Conservation (phyloP, 1,140 invertebrate species). For the Homalodisca vitripennis region DNA sequence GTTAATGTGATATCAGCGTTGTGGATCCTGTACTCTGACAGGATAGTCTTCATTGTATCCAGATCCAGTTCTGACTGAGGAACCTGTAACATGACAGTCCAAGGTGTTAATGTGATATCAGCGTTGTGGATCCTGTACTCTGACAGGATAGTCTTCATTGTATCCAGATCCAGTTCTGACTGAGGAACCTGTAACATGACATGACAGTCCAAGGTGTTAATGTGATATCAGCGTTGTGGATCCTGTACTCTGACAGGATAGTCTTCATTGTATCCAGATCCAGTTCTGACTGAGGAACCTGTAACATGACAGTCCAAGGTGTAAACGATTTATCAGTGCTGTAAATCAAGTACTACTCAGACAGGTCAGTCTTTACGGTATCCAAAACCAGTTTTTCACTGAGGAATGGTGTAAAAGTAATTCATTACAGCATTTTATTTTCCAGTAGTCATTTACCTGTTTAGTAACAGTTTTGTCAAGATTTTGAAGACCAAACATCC, state of each 20-base stretch:
- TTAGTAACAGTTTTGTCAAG: too few species aligned
- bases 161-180: constrained; percentile 92
- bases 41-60: constrained; percentile 94
- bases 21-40: constrained; percentile 97
- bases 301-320: too few species aligned
- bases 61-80: constrained; percentile 92
- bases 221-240: constrained; percentile 97
- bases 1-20: constrained; percentile 95
- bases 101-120: constrained; percentile 88
- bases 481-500: too few species aligned
- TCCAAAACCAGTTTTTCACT: constrained; percentile 95
- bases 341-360: constrained; percentile 98
- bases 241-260: constrained; percentile 97
- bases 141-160: constrained; percentile 93
- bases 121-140: constrained; percentile 99
- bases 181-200: constrained; percentile 84
- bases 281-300: constrained; percentile 91
- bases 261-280: constrained; percentile 95
- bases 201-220: too few species aligned
- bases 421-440: too few species aligned
- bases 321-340: constrained; percentile 95
- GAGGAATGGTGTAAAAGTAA: too few species aligned
- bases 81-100: constrained; percentile 83
- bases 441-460: too few species aligned
- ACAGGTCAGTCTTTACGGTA: constrained; percentile 92